Conservation (phyloP, 2,113 vertebrate species). For the Bubalus kerabau region DNA sequence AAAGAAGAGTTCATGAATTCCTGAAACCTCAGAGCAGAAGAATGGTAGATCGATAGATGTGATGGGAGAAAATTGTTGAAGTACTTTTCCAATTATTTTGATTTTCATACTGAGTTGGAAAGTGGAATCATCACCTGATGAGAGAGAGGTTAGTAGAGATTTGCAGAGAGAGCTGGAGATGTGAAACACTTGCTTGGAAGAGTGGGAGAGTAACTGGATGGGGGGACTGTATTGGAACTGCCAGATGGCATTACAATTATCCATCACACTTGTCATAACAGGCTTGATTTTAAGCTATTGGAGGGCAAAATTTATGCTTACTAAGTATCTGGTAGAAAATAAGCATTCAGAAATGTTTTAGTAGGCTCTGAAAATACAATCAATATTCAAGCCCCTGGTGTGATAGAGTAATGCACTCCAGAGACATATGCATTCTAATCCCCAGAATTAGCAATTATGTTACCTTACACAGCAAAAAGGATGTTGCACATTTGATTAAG, state of each 20-base stretch:
- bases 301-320: neutral
- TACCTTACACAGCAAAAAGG: neutral
- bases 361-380: neutral
- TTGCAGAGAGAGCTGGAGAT: neutral
- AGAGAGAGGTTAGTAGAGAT: neutral
- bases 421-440: neutral
- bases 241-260: neutral
- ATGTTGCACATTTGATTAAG: neutral
- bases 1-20: neutral
- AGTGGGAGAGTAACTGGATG: rapidly evolving
- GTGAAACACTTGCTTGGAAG: rapidly evolving
- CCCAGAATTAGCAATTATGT: neutral
- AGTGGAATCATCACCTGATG: neutral
- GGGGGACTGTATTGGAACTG: neutral
- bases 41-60: neutral
- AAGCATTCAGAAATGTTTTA: neutral
- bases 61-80: neutral
- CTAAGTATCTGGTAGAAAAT: too few species aligned
- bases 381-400: neutral
- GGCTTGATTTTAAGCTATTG: neutral
- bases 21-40: neutral
- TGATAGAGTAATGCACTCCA: neutral
- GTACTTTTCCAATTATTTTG: neutral
- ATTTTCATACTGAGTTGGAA: neutral
- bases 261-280: neutral